Conservation (phyloP, 2,113 vertebrate genomes). For the Cranoglanis bouderius region DNA sequence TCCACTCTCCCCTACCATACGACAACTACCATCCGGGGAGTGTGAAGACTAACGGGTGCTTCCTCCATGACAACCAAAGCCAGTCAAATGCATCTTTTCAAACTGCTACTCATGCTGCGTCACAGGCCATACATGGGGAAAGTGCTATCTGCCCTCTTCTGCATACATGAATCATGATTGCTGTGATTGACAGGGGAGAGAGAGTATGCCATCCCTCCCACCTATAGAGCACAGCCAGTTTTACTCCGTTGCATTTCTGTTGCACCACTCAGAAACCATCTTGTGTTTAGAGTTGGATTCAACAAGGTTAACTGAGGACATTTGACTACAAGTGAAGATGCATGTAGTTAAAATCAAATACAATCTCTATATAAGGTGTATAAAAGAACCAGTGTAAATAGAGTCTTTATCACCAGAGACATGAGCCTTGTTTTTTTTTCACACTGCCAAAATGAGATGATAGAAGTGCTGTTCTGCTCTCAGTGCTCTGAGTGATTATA, state of each 20-base stretch:
- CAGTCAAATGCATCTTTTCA: not conserved
- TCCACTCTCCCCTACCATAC: not conserved
- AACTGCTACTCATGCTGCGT: not conserved
- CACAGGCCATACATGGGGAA: not conserved
- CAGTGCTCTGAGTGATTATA: constrained; percentile 17
- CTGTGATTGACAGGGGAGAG: not conserved
- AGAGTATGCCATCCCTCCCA: not conserved
- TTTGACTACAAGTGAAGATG: not conserved
- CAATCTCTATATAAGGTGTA: not conserved
- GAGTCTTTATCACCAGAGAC: not conserved
- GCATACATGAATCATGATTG: not conserved
- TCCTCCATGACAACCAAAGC: not conserved
- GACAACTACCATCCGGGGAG: not conserved
- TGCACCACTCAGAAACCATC: not conserved
- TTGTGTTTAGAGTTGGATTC: not conserved
- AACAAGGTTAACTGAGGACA: not conserved
- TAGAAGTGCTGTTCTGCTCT: not conserved
- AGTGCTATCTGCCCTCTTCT: not conserved
- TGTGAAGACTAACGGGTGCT: not conserved
- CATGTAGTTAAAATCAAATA: not conserved
- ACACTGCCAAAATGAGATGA: not conserved
- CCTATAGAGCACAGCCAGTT: not conserved
- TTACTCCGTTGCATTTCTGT: not conserved
- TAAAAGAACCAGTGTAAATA: too few relatives aligned
- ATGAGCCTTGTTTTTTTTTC: not conserved